These are phyloP conservation scores for Sciurus carolinensis DNA, from an alignment of 2,797 vertebrate species.

Conservation along the genomic window DNA sequence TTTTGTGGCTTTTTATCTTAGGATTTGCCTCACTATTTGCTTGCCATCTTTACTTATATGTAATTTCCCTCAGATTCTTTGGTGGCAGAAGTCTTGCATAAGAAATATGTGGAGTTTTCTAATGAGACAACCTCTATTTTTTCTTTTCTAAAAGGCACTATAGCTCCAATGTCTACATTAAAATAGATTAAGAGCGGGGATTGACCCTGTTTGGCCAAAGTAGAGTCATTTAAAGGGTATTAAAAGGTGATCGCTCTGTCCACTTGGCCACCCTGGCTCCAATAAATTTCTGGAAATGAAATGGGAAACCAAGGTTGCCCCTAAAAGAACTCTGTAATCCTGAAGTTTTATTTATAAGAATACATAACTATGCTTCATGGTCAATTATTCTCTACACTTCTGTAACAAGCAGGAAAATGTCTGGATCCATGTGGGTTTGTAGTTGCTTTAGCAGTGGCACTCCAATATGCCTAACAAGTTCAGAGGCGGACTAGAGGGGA, in stretches of 20 bases:
- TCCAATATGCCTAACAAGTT: neutral
- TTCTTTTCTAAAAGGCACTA: neutral
- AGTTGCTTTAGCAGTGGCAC: neutral
- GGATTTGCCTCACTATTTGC: neutral
- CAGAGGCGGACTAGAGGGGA: neutral
- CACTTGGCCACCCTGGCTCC: neutral
- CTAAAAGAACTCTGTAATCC: neutral
- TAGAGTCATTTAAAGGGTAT: neutral
- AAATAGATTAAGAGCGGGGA: neutral
- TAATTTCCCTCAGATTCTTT: neutral
- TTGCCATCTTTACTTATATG: neutral
- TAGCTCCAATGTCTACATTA: neutral
- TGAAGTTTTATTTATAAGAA: conserved; percentile 9
- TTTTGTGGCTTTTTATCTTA: neutral
- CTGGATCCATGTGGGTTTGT: neutral
- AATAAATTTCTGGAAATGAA: neutral
- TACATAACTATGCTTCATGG: neutral
- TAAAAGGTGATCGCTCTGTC: conserved; percentile 8
- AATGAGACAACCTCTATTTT: neutral
- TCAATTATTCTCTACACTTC: conserved; percentile 10
- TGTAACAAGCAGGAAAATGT: neutral
- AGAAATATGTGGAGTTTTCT: neutral
- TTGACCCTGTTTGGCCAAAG: neutral
- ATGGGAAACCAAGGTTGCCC: neutral
- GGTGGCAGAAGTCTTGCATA: neutral